A percentile compares a stretch with the other conserved stretches of the same genome.
Evolutionary conservation across 1,140 invertebrate species (phyloP).

Genomic region (Carposina sasakii): DNA sequence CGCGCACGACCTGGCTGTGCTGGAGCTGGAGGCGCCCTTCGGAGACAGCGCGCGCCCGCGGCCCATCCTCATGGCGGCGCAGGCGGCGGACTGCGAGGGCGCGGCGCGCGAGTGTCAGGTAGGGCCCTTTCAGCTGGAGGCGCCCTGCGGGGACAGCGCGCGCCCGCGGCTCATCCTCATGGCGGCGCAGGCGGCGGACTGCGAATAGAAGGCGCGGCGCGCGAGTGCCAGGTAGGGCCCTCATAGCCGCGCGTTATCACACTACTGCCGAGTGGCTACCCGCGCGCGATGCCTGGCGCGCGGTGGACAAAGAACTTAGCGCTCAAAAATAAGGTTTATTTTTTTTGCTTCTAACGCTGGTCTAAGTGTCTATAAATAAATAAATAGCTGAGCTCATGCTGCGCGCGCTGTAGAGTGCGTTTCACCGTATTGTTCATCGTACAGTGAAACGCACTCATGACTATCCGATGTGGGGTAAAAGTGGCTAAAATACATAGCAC

Average conservation of each 20-base stretch:
- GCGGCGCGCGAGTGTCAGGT: constrained; percentile 29
- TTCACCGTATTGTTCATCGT: too few species aligned
- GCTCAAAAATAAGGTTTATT: too few species aligned
- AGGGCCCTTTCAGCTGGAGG: constrained; percentile 23
- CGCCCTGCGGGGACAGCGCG: constrained; percentile 1
- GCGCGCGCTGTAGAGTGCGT: too few species aligned
- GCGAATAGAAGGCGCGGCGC: constrained; percentile 14
- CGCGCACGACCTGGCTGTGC: constrained; percentile 30
- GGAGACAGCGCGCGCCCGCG: constrained; percentile 26
- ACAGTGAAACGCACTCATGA: too few species aligned
- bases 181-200: neutral
- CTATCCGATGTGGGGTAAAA: too few species aligned
- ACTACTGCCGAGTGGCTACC: too few species aligned
- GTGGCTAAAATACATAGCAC: constrained; percentile 23
- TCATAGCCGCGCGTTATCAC: constrained; percentile 27
- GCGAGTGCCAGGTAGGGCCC: constrained; percentile 10
- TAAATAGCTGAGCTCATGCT: too few species aligned
- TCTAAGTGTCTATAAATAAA: too few species aligned
- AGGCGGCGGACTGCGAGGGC: constrained; percentile 24
- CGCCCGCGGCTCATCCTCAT: constrained; percentile 8
- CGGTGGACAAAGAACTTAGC: too few species aligned
- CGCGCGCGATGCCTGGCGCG: too few species aligned
- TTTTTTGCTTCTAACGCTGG: too few species aligned
- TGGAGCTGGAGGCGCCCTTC: constrained; percentile 44
- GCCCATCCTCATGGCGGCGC: constrained; percentile 44